These are phyloP conservation scores for Chionodraco myersi DNA, from an alignment of 2,113 vertebrate genomes.

Conservation along the genomic window DNA sequence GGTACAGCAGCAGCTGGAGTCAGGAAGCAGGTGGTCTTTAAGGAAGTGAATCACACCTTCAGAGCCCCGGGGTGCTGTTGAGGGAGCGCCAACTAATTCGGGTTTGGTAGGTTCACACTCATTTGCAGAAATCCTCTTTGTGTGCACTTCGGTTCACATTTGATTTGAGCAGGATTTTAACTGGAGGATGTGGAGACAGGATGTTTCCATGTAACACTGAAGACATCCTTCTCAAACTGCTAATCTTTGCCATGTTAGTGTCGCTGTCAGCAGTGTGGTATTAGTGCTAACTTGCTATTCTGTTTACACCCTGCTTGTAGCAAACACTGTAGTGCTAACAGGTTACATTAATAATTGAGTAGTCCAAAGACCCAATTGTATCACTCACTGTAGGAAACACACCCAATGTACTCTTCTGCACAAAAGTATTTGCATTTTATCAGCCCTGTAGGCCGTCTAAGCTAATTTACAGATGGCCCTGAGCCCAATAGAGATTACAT, in stretches of 20 bases:
- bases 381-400: not conserved
- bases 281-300: not conserved
- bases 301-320: not conserved
- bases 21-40: conserved; percentile 47
- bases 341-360: conserved; percentile 1
- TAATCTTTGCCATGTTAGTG: not conserved
- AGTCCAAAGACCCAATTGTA: no score
- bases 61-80: conserved; percentile 9
- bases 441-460: no score
- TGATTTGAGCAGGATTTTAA: not conserved
- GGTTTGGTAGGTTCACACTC: not conserved
- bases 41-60: conserved; percentile 38
- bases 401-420: not conserved
- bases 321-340: not conserved
- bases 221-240: not conserved
- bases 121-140: conserved; percentile 2
- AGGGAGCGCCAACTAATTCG: conserved; percentile 6
- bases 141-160: not conserved
- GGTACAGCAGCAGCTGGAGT: conserved; percentile 21
- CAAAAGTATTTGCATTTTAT: not conserved
- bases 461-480: no score
- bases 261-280: no score
- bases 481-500: no score
- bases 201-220: not conserved
- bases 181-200: not conserved